Evolutionary conservation across 1,140 invertebrate species (phyloP), one percentile per base, ranked within the genome.

Genomic region (Phthorimaea operculella): DNA sequence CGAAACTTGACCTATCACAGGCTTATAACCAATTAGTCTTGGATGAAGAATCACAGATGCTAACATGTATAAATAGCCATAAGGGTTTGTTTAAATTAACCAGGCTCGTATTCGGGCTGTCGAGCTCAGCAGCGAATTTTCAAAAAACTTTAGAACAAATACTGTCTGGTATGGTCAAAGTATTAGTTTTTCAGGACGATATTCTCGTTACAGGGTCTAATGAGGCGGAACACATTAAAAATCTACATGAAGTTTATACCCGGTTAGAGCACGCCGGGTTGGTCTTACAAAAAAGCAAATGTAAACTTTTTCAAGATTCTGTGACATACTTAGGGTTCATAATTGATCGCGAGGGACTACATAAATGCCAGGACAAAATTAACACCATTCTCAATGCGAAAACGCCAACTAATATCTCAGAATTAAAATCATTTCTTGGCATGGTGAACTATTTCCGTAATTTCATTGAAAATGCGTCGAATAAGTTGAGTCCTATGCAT

Each of bases 381-480:
- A 52, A 62, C 42, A 61, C 69, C 6, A 67, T 86, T n/a, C n/a
- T 55, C 21, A 57, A 72, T 0, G 70, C 58, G 12, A 57, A 64
- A 17, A 49, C 47, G 6, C 85, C 83, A 7, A 60, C 52, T 39
- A 74, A 72, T 55, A 60, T 63, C 4, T 66, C 64, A 11, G 68
- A 79, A 56, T 60, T 86, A 0, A 57, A 74, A 59, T 54, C 60
- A 3, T 87, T 87, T 58, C 57, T 87, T 0, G 82, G 84, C 1
- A 68, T 87, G 59, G 66, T 76, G 5, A 72, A 71, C 47, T 88
- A 81, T 59, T 87, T 87, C 58, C 51, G 68, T 7, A 66, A 69
- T 33, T 87, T 87, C 54, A 66, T 83, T 6, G 63, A 53, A 10
- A 74, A 76, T 55, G 70, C 78, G 18, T 63, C 76, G 0, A 53